Conservation (phyloP, 1,140 invertebrate genomes). For the Leptopilina clavipes region DNA sequence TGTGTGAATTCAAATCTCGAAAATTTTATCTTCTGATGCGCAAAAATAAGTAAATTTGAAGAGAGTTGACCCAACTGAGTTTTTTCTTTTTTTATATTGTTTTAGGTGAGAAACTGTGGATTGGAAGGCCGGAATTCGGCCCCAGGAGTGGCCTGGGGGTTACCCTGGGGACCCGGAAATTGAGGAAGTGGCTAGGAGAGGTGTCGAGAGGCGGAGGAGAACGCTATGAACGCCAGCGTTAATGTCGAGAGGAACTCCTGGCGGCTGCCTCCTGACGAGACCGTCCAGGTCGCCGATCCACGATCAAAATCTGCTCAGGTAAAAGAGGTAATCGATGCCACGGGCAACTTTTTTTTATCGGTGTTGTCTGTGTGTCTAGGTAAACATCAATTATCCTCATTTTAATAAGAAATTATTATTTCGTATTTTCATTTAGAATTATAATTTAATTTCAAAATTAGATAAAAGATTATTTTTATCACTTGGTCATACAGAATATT, state of each 20-base stretch:
- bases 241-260: slow-evolving; percentile 88
- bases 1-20: slow-evolving; percentile 3
- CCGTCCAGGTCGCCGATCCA: slow-evolving; percentile 89
- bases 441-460: too few species aligned
- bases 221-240: slow-evolving; percentile 87
- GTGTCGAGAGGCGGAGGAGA: slow-evolving; percentile 55
- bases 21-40: background rate
- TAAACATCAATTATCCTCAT: too few species aligned
- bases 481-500: too few species aligned
- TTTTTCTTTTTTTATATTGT: background rate
- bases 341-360: slow-evolving; percentile 43
- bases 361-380: slow-evolving; percentile 45
- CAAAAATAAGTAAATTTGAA: slow-evolving; percentile 36
- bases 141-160: slow-evolving; percentile 68
- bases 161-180: slow-evolving; percentile 65
- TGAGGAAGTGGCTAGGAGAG: slow-evolving; percentile 59
- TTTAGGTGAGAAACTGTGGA: slow-evolving; percentile 65
- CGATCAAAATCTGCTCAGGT: slow-evolving; percentile 85
- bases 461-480: too few species aligned
- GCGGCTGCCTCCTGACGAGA: slow-evolving; percentile 91
- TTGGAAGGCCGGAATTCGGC: slow-evolving; percentile 62
- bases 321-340: slow-evolving; percentile 60
- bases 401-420: too few species aligned
- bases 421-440: too few species aligned
- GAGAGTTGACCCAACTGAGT: too few species aligned